Percentiles rank a stretch among this genome's conserved stretches.
phyloP scores from a whole-genome alignment of 2,797 vertebrate species.

The Melanotaenia boesemani region DNA sequence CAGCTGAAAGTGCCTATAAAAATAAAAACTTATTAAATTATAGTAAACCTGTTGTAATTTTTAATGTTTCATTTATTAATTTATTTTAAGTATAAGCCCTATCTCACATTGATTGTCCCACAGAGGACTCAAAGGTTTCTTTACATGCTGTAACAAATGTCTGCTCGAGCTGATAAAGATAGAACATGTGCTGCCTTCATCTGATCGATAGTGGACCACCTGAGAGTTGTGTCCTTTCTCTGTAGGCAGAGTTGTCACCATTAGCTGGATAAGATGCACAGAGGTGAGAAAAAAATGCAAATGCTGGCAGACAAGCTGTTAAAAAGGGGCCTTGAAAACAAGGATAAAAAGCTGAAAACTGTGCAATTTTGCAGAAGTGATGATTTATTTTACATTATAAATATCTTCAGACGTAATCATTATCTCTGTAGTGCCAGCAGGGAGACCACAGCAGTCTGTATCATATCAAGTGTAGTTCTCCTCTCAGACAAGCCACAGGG shows the following conservation, averaged over 20 bases:
- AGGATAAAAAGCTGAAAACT: conserved; percentile 18
- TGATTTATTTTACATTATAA: conserved; percentile 52
- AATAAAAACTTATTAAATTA: conserved; percentile 22
- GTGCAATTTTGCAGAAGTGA: conserved; percentile 42
- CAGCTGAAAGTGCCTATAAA: conserved; percentile 25
- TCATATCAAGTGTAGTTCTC: conserved; percentile 60
- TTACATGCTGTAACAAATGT: conserved; percentile 50
- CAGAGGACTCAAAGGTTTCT: conserved; percentile 14
- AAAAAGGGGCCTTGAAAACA: conserved; percentile 35
- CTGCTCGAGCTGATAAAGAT: conserved; percentile 53
- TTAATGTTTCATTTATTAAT: neutral
- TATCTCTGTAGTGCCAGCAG: conserved; percentile 55
- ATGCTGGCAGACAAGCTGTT: conserved; percentile 23
- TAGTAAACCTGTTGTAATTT: conserved; percentile 6
- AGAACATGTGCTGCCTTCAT: conserved; percentile 42
- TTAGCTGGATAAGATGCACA: conserved; percentile 36
- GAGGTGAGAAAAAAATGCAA: conserved; percentile 6
- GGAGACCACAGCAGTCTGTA: conserved; percentile 46
- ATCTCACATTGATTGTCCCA: conserved; percentile 4
- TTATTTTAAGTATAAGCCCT: neutral
- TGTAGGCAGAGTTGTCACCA: conserved; percentile 50
- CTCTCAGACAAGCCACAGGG: conserved; percentile 61
- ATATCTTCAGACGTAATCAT: conserved; percentile 67
- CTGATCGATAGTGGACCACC: conserved; percentile 69
- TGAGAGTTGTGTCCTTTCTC: conserved; percentile 59